phyloP scores from a whole-genome alignment of 1,140 invertebrate genomes.

The Rhopalosiphum padi region DNA sequence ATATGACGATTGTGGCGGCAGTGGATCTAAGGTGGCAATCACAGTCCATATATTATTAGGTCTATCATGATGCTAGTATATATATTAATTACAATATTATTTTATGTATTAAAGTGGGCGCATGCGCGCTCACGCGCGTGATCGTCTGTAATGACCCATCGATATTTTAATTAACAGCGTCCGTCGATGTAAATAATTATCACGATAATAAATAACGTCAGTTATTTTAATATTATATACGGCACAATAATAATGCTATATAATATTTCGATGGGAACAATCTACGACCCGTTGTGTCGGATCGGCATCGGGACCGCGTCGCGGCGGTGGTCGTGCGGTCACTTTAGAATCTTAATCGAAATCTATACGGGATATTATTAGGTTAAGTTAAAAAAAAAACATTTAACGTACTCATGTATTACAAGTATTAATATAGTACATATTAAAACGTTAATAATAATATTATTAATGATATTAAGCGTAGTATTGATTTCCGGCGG shows the following conservation, averaged over 20 bases:
- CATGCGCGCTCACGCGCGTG: not conserved
- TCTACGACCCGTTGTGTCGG: not conserved
- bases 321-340: not conserved
- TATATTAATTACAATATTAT: not conserved
- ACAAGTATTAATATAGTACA: not conserved
- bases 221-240: not conserved
- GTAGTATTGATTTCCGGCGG: not conserved
- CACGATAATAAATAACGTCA: not conserved
- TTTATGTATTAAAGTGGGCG: not conserved
- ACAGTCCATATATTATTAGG: too few relatives aligned
- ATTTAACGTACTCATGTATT: not conserved
- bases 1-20: too few relatives aligned
- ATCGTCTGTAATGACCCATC: not conserved
- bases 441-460: not conserved
- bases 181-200: not conserved
- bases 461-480: not conserved
- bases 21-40: too few relatives aligned
- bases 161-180: not conserved
- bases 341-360: constrained; percentile 48
- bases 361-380: not conserved
- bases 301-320: not conserved
- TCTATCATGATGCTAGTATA: not conserved
- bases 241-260: not conserved
- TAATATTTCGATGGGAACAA: not conserved
- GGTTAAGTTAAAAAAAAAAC: not conserved